Base-by-base conservation (phyloP, 30 jellyfish, hydroid and myxozoan genomes). In the Catostylus mosaicus region DNA sequence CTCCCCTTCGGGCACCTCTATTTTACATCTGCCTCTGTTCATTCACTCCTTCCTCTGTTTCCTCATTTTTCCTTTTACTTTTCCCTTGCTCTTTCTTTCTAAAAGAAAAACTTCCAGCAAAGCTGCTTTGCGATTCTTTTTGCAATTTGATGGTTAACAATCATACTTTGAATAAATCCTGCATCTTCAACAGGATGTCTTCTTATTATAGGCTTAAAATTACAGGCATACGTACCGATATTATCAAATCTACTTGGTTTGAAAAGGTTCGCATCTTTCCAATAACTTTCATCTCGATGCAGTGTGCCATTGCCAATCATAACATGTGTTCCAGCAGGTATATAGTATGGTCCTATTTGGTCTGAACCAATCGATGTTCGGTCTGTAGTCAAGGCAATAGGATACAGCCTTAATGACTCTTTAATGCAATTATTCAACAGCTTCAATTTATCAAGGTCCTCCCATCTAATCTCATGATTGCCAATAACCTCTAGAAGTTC, bases 261-360 rank as follows among this genome's bases (percentile, higher is more conserved):
- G 71, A 86, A 86, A 20, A 30, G 46, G 54, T 75, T 65, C 2
- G 96, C 89, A 26, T 67, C 75, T 1, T 48, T 64, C 96, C 96
- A 86, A n/a, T 32, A 86, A 3, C 43, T 59, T 14, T 63, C 85
- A 30, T 73, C 85, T 16, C 96, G 87, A 54, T 86, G 96, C 22
- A 86, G 82, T 19, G 96, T 74, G 38, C 96, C 89, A 40, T 65
- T 69, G 5, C 96, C 96, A 62, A 86, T 66, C 85, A 76, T 77
- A 1, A 86, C 89, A 70, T 75, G 85, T 16, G 96, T 75, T 22
- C 96, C 96, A 23, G 81, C 66, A 20, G 91, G 91, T n/a, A 77
- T 70, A n/a, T 57, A 43, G 62, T 68, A 57, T 0, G 76, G 74
- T 26, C 91, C 96, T n/a, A 87, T 35, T 32, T 35, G 78, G 69